Base-by-base conservation (phyloP, 2,888 invertebrate species). In the Drosophila kambysellisi region DNA sequence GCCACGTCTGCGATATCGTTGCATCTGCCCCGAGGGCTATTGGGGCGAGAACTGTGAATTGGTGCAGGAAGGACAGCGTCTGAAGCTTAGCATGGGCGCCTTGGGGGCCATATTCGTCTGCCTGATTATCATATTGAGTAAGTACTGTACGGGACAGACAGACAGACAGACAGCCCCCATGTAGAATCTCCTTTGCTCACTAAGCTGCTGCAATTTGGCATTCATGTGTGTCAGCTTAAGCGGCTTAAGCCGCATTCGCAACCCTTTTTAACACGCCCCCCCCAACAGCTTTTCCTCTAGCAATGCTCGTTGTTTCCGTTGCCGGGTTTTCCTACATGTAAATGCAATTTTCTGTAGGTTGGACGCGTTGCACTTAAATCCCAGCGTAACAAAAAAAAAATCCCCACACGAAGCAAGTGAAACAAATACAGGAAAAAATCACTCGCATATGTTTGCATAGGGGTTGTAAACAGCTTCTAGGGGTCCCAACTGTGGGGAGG, bases 21-120 rank as follows among this genome's bases (percentile, higher is more conserved):
- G 98, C 94, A 96, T 97, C 88, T 98, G 98, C 92, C 97, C 96
- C 43, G 97, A 97, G 90, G 98, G 98, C 81, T 98, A 96, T 94
- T 97, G 97, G 96, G 98, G 98, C 89, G 97, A 97, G 93, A 97
- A 97, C 94, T 98, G 99, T 94, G 98, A 98, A 93, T 95, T 97
- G 81, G 96, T 97, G 77, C 97, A 98, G 92, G 98, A 99, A 92
- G 98, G 98, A 79, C 98, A 98, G 94, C 97, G 98, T 72, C 95
- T 99, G 91, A 98, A 98, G 93, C 96, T 99, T 91, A 98, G 98
- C 94, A 98, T 98, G 96, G 98, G 98, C 83, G 99, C 99, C 77
- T 95, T 99, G 89, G 98, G 99, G 76, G 98, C 99, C 92, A 99
- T 99, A 94, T 96, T 99, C 93, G 97, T 99, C 94, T 99, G 98